phyloP scores from a whole-genome alignment of 1,140 invertebrate genomes.

The Alviniconcha marisindica region DNA sequence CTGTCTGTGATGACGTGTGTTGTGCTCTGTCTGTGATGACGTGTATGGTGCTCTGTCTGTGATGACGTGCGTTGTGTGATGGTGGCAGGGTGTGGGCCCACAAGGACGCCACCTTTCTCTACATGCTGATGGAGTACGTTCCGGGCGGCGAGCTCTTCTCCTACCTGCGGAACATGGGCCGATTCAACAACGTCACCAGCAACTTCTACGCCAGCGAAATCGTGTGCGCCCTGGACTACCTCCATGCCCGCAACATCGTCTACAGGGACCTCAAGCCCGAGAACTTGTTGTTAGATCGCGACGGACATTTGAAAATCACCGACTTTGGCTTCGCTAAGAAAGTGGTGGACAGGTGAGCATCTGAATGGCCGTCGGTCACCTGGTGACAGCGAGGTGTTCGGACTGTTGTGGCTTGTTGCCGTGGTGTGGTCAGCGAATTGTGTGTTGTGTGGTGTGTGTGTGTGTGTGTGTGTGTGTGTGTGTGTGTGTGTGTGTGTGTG shows the following conservation, averaged over 20 bases:
- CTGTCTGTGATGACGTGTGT: too few relatives aligned
- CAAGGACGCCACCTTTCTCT: slow-evolving; percentile 89
- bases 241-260: slow-evolving; percentile 81
- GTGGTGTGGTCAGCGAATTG: background rate
- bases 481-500: background rate
- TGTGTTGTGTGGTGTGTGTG: background rate
- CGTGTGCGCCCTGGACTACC: slow-evolving; percentile 93
- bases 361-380: too few relatives aligned
- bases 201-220: slow-evolving; percentile 97
- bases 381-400: too few relatives aligned
- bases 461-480: too few relatives aligned
- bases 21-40: too few relatives aligned
- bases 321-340: slow-evolving; percentile 99
- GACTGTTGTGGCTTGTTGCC: too few relatives aligned
- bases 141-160: slow-evolving; percentile 95
- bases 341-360: slow-evolving; percentile 86
- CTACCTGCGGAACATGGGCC: slow-evolving; percentile 93
- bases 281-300: slow-evolving; percentile 92
- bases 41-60: too few relatives aligned
- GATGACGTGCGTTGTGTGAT: slow-evolving; percentile 67
- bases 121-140: slow-evolving; percentile 95
- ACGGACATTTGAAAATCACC: slow-evolving; percentile 97
- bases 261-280: slow-evolving; percentile 89
- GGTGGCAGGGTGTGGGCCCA: slow-evolving; percentile 92
- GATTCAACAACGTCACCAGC: slow-evolving; percentile 90